Base-by-base conservation (phyloP, 2,797 vertebrate species). In the Muscicapa comitata region DNA sequence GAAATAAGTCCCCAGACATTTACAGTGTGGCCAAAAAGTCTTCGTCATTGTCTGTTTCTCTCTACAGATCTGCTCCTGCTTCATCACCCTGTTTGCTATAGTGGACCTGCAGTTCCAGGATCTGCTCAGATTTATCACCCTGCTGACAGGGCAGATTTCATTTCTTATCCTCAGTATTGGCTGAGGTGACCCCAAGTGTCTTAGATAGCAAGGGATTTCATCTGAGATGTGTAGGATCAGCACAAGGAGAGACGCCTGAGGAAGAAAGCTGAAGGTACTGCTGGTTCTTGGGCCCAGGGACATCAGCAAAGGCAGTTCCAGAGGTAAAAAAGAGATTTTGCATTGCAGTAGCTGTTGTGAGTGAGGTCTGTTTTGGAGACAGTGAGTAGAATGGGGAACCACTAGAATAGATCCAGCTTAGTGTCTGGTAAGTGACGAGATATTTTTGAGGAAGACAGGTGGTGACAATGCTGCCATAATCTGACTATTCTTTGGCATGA, bases 31-130 rank as follows among this genome's bases (percentile, higher is more conserved):
- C 40, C 28, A 16, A 28, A 28, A 42, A 50, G 26, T 71, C 28
- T 38, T 65, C 5, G 2, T 38, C n/a, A 79, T 33, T 37, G 21
- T 20, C 35, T 47, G 7, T 31, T 76, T 70, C 45, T 15, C 7
- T 70, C 57, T 59, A 28, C 12, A 31, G 9, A 53, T 40, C 48
- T 37, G 25, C 20, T 85, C 28, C 67, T 55, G 19, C 31, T 47
- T 37, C 48, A 20, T 55, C 50, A 35, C 24, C 68, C 38, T 48
- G 13, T 47, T 72, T 24, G 55, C 38, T 76, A 3, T 75, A 72
- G 59, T 4, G 5, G 47, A 76, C 42, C 37, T 84, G 16, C 0
- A 0, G 13, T 70, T 53, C 55, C 31, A 20, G 38, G 9, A 9
- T 37, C 61, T 83, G 61, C 42, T 76, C 37, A 31, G 26, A 48